Percentiles rank a stretch among this genome's conserved stretches.
phyloP scores from a whole-genome alignment of 1,140 invertebrate species.

The Hyposmocoma kahamanoa region DNA sequence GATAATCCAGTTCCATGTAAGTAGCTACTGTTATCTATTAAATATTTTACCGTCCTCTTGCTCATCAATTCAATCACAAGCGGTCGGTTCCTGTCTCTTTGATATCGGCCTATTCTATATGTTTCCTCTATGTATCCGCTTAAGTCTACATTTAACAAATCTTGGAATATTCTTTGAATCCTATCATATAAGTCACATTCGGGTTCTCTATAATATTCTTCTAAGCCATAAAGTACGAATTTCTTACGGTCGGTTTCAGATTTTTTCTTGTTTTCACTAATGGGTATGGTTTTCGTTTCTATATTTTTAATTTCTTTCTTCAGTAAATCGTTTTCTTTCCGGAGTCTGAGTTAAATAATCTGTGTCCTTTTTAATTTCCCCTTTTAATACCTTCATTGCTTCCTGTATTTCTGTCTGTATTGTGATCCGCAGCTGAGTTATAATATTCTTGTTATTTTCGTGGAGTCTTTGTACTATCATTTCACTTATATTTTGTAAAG shows the following conservation, averaged over 20 bases:
- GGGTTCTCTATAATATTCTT: conserved; percentile 10
- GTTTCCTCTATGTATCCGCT: conserved; percentile 13
- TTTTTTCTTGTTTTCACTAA: too few species aligned
- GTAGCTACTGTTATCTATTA: conserved; percentile 7
- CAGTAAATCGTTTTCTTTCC: conserved; percentile 6
- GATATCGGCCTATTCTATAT: conserved; percentile 9
- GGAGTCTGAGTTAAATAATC: background rate
- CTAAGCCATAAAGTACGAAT: conserved; percentile 12
- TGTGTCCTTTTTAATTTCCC: conserved; percentile 7
- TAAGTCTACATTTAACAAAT: conserved; percentile 7
- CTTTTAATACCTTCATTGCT: conserved; percentile 4
- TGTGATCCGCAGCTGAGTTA: conserved; percentile 10
- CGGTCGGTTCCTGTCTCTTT: conserved; percentile 4
- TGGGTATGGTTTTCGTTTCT: background rate
- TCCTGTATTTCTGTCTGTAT: conserved; percentile 12
- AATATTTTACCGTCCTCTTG: conserved; percentile 12
- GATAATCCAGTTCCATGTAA: conserved; percentile 5
- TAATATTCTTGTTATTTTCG: conserved; percentile 8
- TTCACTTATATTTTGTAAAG: background rate
- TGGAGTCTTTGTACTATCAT: conserved; percentile 1
- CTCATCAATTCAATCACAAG: conserved; percentile 12
- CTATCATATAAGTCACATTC: conserved; percentile 3
- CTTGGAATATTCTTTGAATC: conserved; percentile 2
- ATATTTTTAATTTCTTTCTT: conserved; percentile 1
- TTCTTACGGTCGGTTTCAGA: conserved; percentile 7